These are phyloP conservation scores for Callimorpha dominula DNA, from an alignment of 2,888 invertebrate species.

Conservation along the genomic window DNA sequence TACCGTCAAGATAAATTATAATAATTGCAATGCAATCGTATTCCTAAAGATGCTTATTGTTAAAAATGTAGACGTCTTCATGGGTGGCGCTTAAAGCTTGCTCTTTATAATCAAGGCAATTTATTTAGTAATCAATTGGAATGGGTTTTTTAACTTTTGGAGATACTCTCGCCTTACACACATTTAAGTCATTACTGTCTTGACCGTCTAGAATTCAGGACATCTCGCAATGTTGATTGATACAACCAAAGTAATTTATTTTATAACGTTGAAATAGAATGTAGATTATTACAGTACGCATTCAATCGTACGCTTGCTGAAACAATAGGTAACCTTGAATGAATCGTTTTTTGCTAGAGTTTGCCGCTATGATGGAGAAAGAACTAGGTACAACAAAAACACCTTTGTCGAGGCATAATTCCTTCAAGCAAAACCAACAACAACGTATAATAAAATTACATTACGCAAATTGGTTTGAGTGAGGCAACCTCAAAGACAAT, in stretches of 20 bases:
- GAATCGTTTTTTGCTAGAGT: slow-evolving; percentile 43
- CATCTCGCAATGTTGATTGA: slow-evolving; percentile 16
- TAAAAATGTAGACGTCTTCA: slow-evolving; percentile 5
- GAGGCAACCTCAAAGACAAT: slow-evolving; percentile 69
- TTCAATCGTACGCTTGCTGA: slow-evolving; percentile 41
- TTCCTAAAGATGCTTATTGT: neutral
- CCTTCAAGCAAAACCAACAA: slow-evolving; percentile 61
- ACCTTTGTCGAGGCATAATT: slow-evolving; percentile 52
- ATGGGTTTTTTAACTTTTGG: slow-evolving; percentile 17
- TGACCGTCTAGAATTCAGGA: neutral
- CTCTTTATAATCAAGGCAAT: slow-evolving; percentile 18
- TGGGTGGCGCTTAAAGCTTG: slow-evolving; percentile 5
- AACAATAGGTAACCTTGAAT: slow-evolving; percentile 49
- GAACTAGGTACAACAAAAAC: slow-evolving; percentile 48
- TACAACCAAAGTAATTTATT: slow-evolving; percentile 8
- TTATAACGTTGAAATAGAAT: slow-evolving; percentile 23
- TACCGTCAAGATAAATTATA: slow-evolving; percentile 30
- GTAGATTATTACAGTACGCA: slow-evolving; percentile 26
- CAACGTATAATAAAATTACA: slow-evolving; percentile 59
- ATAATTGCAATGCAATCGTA: slow-evolving; percentile 1
- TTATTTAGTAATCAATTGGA: slow-evolving; percentile 24
- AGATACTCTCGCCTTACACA: neutral
- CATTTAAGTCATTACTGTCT: neutral
- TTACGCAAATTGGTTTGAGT: slow-evolving; percentile 63
- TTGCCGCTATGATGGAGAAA: slow-evolving; percentile 41